Evolutionary conservation across 2,797 vertebrate genomes (phyloP), one percentile per base, ranked within the genome.

Genomic region (Sus cebifrons): DNA sequence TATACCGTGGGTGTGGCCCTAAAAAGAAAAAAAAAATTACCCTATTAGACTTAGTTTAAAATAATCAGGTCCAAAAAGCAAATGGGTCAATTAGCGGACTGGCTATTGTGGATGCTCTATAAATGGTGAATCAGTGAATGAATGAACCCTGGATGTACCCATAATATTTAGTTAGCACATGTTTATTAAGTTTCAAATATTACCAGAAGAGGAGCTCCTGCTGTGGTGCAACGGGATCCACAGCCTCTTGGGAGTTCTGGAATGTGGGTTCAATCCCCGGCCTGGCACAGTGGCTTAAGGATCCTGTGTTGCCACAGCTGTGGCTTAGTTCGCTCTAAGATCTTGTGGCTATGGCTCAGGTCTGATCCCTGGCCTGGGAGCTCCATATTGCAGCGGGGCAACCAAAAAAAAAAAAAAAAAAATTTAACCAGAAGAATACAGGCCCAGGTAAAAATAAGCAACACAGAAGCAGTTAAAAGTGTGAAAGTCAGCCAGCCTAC

Each of bases 101-200:
- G 60, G 84, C 83, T 86, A 4, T 91, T 75, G 20, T 27, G 78
- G 64, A 65, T 77, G 29, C 12, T 93, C 23, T n/a, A 27, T 67
- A 67, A 77, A 64, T 32, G 44, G 56, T 68, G 13, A 79, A 68
- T 89, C 12, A 89, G 3, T 68, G 74, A 79, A 89, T 64, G 60
- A 75, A 67, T 85, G 62, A 86, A 49, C 52, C 82, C 54, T 18
- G 64, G 54, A 86, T 87, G 60, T 40, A 29, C 49, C 29, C n/a
- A 60, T 78, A 62, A 32, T 49, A 54, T 93, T 78, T 86, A 52
- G 60, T 78, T 70, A 36, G 89, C 56, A 23, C 17, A 75, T 56
- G 71, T 85, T 85, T 70, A 64, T 65, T 75, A 44, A 79, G 21
- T 89, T 89, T 58, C 12, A 64, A 40, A 91, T 86, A 44, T 91